Evolutionary conservation across 2,797 vertebrate genomes (phyloP).

Genomic region (Dryobates pubescens): DNA sequence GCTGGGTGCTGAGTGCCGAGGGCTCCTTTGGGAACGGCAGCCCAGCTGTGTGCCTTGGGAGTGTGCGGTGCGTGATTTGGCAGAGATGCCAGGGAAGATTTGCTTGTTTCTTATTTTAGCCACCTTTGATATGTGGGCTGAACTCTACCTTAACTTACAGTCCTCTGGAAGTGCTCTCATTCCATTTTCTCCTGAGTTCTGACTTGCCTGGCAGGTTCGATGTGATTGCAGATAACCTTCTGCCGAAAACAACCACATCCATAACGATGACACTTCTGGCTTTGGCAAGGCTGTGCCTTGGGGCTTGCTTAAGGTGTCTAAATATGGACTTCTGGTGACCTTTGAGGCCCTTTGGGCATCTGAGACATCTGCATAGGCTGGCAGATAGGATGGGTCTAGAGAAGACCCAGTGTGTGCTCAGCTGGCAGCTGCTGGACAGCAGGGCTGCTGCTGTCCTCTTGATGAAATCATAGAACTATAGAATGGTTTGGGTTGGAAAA

Average conservation of each 20-base stretch:
- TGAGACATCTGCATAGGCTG: not conserved
- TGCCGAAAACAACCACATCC: conserved; percentile 15
- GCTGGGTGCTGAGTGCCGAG: fast-evolving
- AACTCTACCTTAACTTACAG: not conserved
- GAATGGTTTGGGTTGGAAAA: too few species aligned
- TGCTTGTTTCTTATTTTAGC: not conserved
- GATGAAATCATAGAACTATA: too few species aligned
- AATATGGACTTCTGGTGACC: not conserved
- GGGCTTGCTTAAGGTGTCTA: not conserved
- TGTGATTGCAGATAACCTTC: not conserved
- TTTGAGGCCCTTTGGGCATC: not conserved
- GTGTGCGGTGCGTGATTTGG: not conserved
- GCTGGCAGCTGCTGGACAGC: not conserved
- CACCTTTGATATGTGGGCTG: not conserved
- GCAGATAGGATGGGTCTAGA: not conserved
- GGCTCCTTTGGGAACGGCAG: not conserved
- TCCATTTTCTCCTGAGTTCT: not conserved
- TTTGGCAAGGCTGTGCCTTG: not conserved
- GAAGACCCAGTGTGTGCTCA: not conserved
- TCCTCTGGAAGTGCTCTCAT: not conserved
- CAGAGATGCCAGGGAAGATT: not conserved
- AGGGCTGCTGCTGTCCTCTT: not conserved
- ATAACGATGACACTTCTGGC: not conserved
- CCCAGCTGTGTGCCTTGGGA: not conserved
- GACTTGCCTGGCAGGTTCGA: conserved; percentile 3